Evolutionary conservation across 2,113 vertebrate species (phyloP), one percentile per base, ranked within the genome.

Genomic region (Coracopsis vasa): DNA sequence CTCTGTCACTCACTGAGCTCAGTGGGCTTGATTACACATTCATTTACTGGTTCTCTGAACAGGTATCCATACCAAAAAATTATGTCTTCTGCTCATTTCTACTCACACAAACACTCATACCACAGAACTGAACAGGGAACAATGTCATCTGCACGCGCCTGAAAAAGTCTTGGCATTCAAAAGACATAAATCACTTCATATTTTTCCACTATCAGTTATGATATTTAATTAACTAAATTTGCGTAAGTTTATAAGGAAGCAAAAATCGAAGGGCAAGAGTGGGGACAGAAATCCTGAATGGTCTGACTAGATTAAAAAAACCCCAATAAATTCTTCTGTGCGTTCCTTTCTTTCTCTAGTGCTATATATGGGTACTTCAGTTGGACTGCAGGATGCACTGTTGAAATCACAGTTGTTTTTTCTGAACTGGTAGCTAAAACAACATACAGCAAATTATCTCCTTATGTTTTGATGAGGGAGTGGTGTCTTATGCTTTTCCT

Each of bases 91-190:
- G 5, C 28, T 80, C 20, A 33, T 65, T 78, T 70, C 23, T 81
- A 25, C 17, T 78, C 17, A 50, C 5, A 39, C 16, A 72, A 37
- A 54, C 19, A n/a, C 24, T 67, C 9, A 27, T 3, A 33, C 31
- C 3, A 20, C 3, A 66, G 60, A 78, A 37, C 15, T 13, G 18
- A 66, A 51, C 9, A 70, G 21, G 16, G 39, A 82, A 37, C 5
- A 11, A 10, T 25, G n/a, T 27, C 33, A 73, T 3, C 6, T 54
- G 8, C 0, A 0, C 16, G 3, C 10, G 56, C 8, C 2, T 28
- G 29, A 86, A 80, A 48, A 66, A 47, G 3, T 41, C 11, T 54
- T 48, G 8, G 11, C 11, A 53, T 80, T 75, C 13, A n/a, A 56
- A 88, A n/a, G 6, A 16, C 15, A n/a, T 13, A 67, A 29, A 5